phyloP scores from a whole-genome alignment of 1,140 invertebrate genomes.

The Procambarus clarkii region DNA sequence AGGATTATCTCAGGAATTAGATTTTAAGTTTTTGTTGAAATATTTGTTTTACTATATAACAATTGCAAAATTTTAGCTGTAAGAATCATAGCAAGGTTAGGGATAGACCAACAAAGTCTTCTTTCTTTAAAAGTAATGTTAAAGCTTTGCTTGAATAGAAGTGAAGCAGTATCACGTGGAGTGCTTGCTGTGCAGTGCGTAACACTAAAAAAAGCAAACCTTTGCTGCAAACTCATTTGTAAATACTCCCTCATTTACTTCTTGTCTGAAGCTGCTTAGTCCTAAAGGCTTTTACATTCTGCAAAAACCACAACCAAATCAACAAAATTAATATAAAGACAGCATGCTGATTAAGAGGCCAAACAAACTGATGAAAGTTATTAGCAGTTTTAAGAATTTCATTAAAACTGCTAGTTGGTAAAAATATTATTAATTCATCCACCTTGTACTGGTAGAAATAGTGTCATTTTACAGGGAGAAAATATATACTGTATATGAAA shows the following conservation, averaged over 20 bases:
- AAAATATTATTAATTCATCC: neutral
- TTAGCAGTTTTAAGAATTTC: neutral
- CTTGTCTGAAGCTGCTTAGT: constrained; percentile 58
- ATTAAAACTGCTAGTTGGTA: neutral
- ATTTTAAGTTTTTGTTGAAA: too few species aligned
- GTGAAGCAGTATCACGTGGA: neutral
- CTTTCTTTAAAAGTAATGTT: too few species aligned
- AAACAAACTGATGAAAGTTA: constrained; percentile 22
- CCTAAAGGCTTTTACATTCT: constrained; percentile 69
- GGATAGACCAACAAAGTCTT: too few species aligned
- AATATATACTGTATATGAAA: too few species aligned
- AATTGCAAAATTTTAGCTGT: too few species aligned
- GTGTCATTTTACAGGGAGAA: too few species aligned
- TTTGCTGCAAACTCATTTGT: constrained; percentile 17
- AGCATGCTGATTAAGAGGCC: constrained; percentile 30
- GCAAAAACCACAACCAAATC: constrained; percentile 62
- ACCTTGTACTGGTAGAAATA: too few species aligned
- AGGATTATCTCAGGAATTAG: too few species aligned
- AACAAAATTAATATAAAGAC: constrained; percentile 16
- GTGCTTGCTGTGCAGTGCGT: constrained; percentile 40
- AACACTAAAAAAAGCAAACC: constrained; percentile 43
- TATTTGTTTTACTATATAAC: too few species aligned
- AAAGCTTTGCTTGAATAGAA: neutral
- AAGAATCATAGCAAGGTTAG: too few species aligned
- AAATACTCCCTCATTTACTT: constrained; percentile 64